Base-by-base conservation (phyloP, 2,888 invertebrate species). In the Hirudinaria manillensis region DNA sequence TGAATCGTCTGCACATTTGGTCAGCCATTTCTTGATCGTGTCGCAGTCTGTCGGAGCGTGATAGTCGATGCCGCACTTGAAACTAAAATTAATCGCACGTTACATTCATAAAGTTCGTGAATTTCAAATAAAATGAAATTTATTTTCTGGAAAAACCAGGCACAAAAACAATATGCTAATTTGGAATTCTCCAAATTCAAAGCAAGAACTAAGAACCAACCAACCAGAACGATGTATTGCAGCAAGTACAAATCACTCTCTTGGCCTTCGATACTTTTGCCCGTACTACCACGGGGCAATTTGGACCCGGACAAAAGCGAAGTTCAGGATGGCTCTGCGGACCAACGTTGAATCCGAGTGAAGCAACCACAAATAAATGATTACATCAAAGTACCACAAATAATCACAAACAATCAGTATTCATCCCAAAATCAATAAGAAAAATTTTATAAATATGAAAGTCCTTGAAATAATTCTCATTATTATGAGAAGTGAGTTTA, bases 1-100 rank as follows among this genome's bases (percentile, higher is more conserved):
- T 78, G 96, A 97, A 87, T 99, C 99, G 87, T 99, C 99, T 73
- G 96, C 97, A 87, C 99, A 99, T 87, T 99, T 99, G n/a, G 95
- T 96, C 78, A 98, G 88, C 99, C 99, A 99, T 82, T 92, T 92
- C 83, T 92, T 93, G 80, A 99, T 98, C 53, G 94, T 92, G 78
- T 90, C 89, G 86, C 99, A 99, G 86, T 95, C 94, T 3, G 98
- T 96, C 36, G 99, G 99, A 34, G 98, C 98, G 85, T 99, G 99
- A 86, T 99, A 99, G 81, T 96, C 94, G 82, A 92, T 92, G 78
- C 97, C 95, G 87, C 99, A 99, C 79, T 91, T 91, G 85, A 93
- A 91, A 85, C 90, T 90, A 81, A 36, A 83, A 79, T 75, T 51
- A 1, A n/a, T 29, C 24, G 7, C 32, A 51, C 19, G 24, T 24